Evolutionary conservation across 2,113 vertebrate species (phyloP), one percentile per base, ranked within the genome.

Genomic region (Leiothrix lutea): DNA sequence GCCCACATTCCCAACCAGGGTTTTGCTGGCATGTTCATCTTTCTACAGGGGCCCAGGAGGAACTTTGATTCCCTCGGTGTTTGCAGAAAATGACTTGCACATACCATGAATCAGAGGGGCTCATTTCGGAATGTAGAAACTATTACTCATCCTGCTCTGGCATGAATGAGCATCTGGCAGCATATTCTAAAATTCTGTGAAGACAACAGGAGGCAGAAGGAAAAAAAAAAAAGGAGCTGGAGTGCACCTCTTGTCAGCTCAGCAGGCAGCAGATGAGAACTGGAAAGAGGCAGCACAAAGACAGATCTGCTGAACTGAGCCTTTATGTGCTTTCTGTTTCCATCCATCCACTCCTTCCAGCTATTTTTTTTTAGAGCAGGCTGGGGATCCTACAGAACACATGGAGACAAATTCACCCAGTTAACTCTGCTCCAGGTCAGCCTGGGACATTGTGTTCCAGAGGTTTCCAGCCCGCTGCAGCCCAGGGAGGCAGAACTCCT

Each of bases 81-180:
- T 85, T 53, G 96, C 91, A 94, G 95, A 87, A 92, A 94, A 96
- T 80, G 87, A 69, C 61, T 78, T 65, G 93, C 72, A 56, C 69
- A 50, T 74, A 42, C 60, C 88, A 67, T 92, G 90, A 93, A 96
- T 94, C 93, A 93, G 94, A 92, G 90, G 88, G 71, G 90, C 90
- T 96, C 94, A 61, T 94, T 96, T 96, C 3, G 25, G 92, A 93
- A 81, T 60, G 92, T 86, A 94, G 93, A 88, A 92, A 94, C 92
- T 56, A 95, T 96, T 95, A 93, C 88, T 97, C 96, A 96, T 94
- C 80, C 75, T 90, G 86, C 93, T 94, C 94, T 95, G 95, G 95
- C 93, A 81, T 90, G 93, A 97, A 83, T 53, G 92, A 96, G 96
- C 95, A 97, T 86, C 95, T 96, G 95, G 94, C 85, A 93, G 93